These are phyloP conservation scores for Pollenia griseotomentosa DNA, from an alignment of 2,888 invertebrate genomes.

Conservation along the genomic window DNA sequence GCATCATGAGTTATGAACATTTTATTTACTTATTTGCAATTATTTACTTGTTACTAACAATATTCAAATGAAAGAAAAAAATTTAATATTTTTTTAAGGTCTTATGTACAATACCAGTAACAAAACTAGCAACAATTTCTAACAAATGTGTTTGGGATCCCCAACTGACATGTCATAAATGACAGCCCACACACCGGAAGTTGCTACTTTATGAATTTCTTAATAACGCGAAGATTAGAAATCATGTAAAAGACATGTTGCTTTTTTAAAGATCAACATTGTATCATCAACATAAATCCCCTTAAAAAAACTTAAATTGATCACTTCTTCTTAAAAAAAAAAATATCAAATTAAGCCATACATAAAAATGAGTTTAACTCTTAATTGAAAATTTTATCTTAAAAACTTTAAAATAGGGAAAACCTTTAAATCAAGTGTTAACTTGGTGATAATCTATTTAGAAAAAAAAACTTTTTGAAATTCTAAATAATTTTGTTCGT, in stretches of 20 bases:
- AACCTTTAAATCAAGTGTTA: constrained; percentile 33
- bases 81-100: not conserved
- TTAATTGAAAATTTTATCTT: not conserved
- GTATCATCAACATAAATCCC: constrained; percentile 6
- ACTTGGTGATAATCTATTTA: constrained; percentile 4
- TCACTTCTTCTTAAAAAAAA: not conserved
- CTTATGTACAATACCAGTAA: constrained; percentile 19
- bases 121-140: constrained; percentile 27
- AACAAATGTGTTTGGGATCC: constrained; percentile 3
- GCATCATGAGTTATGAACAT: constrained; percentile 46
- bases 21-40: constrained; percentile 60
- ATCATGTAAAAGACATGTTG: constrained; percentile 33
- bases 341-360: not conserved
- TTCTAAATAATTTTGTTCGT: not conserved
- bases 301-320: not conserved
- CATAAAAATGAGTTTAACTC: too few species aligned
- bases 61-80: constrained; percentile 22
- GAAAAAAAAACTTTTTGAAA: not conserved
- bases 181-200: constrained; percentile 72
- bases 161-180: constrained; percentile 58
- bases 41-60: constrained; percentile 51
- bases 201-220: constrained; percentile 67
- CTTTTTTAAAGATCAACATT: constrained; percentile 44
- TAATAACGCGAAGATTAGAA: constrained; percentile 30
- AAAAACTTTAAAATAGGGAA: constrained; percentile 2